Conservation (phyloP, 2,797 vertebrate species). For the Picus viridis region DNA sequence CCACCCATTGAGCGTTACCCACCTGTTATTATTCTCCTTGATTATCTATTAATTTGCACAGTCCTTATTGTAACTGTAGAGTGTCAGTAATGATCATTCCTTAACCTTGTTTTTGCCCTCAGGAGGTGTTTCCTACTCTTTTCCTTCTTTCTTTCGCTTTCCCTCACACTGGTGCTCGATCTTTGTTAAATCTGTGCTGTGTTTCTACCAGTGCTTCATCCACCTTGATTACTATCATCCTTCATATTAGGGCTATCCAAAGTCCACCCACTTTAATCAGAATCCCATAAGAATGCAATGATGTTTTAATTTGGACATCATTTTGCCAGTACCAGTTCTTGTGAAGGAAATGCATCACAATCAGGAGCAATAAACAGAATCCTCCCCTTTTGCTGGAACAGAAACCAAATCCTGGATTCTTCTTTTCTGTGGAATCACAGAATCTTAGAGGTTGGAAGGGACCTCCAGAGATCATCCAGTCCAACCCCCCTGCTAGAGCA, state of each 20-base stretch:
- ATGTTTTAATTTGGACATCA: neutral
- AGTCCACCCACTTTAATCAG: neutral
- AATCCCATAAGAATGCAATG: neutral
- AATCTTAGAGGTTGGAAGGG: no score
- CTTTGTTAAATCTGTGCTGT: neutral
- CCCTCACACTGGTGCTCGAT: neutral
- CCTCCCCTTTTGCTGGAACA: neutral
- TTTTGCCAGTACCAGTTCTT: neutral
- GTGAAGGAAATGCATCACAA: neutral
- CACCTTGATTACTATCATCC: neutral
- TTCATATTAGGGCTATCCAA: neutral
- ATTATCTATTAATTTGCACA: neutral
- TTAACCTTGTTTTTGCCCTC: constrained; percentile 11
- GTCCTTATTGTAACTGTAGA: neutral
- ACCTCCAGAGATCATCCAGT: no score
- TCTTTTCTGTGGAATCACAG: neutral
- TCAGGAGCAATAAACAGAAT: neutral
- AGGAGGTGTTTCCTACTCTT: neutral
- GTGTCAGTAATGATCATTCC: neutral
- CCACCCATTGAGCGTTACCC: neutral
- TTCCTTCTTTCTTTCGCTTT: neutral
- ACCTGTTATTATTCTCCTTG: neutral
- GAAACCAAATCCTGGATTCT: neutral
- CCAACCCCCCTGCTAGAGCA: no score
- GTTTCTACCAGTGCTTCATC: neutral